phyloP scores from a whole-genome alignment of 2,113 vertebrate species.

The Sylvietta virens region DNA sequence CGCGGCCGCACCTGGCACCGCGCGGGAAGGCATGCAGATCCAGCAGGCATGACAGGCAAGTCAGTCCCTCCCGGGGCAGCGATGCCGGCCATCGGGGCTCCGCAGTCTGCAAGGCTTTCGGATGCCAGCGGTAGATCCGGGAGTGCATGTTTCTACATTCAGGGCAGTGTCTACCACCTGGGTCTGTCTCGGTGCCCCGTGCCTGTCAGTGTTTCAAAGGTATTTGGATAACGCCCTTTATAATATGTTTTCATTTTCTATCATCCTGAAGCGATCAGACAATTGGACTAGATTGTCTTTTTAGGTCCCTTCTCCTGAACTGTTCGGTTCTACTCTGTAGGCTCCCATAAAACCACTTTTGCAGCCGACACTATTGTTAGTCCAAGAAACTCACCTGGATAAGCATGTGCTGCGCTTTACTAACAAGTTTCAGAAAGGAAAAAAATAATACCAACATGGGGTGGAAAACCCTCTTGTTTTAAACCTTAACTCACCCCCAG shows the following conservation, averaged over 20 bases:
- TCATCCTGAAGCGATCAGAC: not conserved
- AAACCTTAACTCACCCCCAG: not conserved
- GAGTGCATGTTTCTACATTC: fast-evolving
- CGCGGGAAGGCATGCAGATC: not conserved
- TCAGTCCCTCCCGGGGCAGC: not conserved
- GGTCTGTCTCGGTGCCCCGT: not conserved
- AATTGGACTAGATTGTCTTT: not conserved
- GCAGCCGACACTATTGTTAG: not conserved
- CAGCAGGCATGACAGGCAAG: not conserved
- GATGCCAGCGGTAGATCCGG: not conserved
- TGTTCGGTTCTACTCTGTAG: not conserved
- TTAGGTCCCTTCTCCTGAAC: not conserved
- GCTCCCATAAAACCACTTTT: not conserved
- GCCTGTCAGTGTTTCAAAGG: not conserved
- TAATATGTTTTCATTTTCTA: not conserved
- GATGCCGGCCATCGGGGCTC: fast-evolving
- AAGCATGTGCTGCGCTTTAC: not conserved
- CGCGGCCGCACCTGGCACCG: not conserved
- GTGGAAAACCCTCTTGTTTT: not conserved
- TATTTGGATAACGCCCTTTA: not conserved
- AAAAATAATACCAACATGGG: not conserved
- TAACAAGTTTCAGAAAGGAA: not conserved
- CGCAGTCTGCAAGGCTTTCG: not conserved
- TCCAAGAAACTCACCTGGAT: not conserved
- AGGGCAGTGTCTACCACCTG: too few species aligned